Percentiles rank a stretch among this genome's conserved stretches.
Conservation (phyloP, 2,797 vertebrate species). For the Tachyglossus aculeatus region DNA sequence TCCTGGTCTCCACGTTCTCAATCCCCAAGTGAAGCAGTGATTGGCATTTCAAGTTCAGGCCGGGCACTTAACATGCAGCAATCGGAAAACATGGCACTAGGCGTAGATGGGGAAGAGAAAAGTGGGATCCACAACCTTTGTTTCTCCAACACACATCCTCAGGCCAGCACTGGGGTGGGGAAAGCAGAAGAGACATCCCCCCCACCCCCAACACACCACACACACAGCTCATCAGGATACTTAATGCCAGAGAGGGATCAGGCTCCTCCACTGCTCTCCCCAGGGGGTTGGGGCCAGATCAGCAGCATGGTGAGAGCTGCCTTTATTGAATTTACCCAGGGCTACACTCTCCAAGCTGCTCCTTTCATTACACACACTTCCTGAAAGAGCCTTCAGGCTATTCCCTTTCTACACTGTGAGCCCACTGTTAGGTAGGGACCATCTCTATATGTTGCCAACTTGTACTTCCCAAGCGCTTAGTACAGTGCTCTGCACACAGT, state of each 20-base stretch:
- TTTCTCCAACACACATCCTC: not conserved
- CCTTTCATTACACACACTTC: not conserved
- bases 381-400: not conserved
- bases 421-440: no score
- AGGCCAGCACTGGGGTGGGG: not conserved
- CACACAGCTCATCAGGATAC: no score
- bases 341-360: not conserved
- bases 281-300: not conserved
- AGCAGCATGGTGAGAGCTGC: not conserved
- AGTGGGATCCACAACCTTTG: not conserved
- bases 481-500: no score
- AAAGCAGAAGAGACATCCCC: no score
- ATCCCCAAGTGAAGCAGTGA: no score
- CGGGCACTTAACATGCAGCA: accelerated
- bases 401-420: no score
- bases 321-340: constrained; percentile 7
- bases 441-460: no score
- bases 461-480: no score
- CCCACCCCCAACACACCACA: no score
- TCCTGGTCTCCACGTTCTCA: not conserved
- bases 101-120: not conserved
- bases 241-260: not conserved
- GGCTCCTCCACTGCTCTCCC: not conserved
- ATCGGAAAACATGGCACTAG: accelerated
- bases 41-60: not conserved